Evolutionary conservation across 2,888 invertebrate genomes (phyloP).

Genomic region (Drosophila meridionalis): DNA sequence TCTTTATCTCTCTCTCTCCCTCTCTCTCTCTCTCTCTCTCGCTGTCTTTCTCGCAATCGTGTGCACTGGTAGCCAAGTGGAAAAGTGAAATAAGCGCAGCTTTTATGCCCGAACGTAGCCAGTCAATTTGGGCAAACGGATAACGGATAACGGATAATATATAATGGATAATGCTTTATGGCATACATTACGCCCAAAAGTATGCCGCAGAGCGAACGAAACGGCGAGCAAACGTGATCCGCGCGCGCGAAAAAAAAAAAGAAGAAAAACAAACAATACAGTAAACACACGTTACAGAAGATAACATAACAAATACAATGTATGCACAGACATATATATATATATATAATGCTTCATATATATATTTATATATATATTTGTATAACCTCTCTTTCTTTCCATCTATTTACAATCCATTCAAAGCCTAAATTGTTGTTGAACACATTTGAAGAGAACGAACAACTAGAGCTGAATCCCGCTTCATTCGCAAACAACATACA

Average conservation of each 20-base stretch:
- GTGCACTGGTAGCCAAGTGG: slow-evolving; percentile 59
- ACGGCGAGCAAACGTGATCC: background rate
- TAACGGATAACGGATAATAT: slow-evolving; percentile 20
- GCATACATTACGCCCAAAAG: slow-evolving; percentile 15
- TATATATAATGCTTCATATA: background rate
- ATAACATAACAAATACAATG: background rate
- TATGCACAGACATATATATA: background rate
- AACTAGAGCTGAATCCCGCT: background rate
- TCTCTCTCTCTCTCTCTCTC: background rate
- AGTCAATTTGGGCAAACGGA: slow-evolving; percentile 57
- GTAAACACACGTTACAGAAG: background rate
- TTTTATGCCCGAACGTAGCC: slow-evolving; percentile 46
- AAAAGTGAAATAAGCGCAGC: slow-evolving; percentile 71
- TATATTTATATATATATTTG: background rate
- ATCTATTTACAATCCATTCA: background rate
- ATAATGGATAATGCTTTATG: slow-evolving; percentile 30
- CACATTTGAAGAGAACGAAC: background rate
- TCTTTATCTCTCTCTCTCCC: background rate
- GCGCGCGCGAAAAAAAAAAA: too few relatives aligned
- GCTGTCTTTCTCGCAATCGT: slow-evolving; percentile 10
- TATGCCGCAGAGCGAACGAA: slow-evolving; percentile 19
- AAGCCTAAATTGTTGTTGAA: background rate
- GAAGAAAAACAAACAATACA: background rate
- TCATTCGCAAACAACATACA: background rate
- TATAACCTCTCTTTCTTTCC: background rate